These are phyloP conservation scores for Caenorhabditis sp. DNA, from an alignment of 2,888 invertebrate species.

Conservation along the genomic window DNA sequence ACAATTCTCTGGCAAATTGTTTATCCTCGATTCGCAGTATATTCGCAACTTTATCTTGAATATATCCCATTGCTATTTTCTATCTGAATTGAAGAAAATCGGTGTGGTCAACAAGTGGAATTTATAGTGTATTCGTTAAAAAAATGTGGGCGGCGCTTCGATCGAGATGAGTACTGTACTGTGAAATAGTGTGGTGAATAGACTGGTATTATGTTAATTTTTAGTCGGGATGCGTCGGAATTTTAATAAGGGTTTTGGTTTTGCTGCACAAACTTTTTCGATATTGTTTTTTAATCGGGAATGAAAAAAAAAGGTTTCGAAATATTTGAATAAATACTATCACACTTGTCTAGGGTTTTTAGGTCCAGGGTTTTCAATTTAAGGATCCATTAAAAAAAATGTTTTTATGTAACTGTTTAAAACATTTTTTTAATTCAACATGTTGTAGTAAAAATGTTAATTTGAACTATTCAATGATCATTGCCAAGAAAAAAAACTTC, in stretches of 20 bases:
- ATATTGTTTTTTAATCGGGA: background rate
- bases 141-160: background rate
- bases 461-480: too few species aligned
- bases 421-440: too few species aligned
- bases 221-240: background rate
- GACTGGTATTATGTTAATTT: background rate
- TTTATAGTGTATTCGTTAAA: background rate
- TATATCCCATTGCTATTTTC: conserved; percentile 21
- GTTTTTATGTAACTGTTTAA: too few species aligned
- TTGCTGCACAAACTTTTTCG: background rate
- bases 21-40: conserved; percentile 54
- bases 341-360: too few species aligned
- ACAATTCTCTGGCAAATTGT: conserved; percentile 54
- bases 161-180: background rate
- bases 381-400: too few species aligned
- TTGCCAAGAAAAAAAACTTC: too few species aligned
- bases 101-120: background rate
- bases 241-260: background rate
- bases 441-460: too few species aligned
- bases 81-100: background rate
- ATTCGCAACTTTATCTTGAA: conserved; percentile 50
- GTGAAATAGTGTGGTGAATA: background rate
- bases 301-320: too few species aligned
- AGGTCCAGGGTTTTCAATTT: too few species aligned
- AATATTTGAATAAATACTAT: too few species aligned